A percentile compares a stretch with the other conserved stretches of the same genome.
phyloP scores from a whole-genome alignment of 1,140 invertebrate genomes.

The Odontomachus brunneus region DNA sequence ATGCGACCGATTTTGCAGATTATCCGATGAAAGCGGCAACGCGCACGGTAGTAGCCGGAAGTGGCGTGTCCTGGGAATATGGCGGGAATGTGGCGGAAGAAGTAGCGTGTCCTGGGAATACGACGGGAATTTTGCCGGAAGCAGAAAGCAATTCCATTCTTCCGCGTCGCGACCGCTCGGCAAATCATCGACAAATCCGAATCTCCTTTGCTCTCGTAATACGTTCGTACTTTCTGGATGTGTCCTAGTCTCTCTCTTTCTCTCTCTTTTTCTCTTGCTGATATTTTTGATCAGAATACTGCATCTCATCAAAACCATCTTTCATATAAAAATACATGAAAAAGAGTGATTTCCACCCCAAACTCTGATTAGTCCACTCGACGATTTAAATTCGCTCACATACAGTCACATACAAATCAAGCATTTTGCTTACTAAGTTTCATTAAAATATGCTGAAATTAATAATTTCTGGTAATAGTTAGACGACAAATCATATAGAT shows the following conservation, averaged over 20 bases:
- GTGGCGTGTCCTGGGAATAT: slow-evolving; percentile 66
- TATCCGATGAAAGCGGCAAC: too few species aligned
- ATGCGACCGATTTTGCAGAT: background rate
- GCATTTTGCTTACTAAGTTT: too few species aligned
- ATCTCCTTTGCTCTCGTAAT: slow-evolving; percentile 63
- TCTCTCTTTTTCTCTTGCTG: slow-evolving; percentile 21
- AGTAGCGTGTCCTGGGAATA: slow-evolving; percentile 68
- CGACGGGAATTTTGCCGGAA: slow-evolving; percentile 73
- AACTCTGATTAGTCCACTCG: too few species aligned
- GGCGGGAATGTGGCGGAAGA: slow-evolving; percentile 55
- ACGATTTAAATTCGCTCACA: too few species aligned
- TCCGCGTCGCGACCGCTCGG: slow-evolving; percentile 69
- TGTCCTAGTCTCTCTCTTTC: background rate
- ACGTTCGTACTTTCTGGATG: slow-evolving; percentile 47
- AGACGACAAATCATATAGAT: too few species aligned
- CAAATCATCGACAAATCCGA: slow-evolving; percentile 68
- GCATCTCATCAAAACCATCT: slow-evolving; percentile 17
- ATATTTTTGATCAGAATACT: slow-evolving; percentile 35
- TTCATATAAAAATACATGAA: too few species aligned
- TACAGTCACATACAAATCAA: too few species aligned
- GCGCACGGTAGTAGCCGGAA: slow-evolving; percentile 47
- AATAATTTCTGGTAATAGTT: too few species aligned
- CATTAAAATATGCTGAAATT: too few species aligned
- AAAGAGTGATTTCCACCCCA: too few species aligned
- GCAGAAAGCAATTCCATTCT: slow-evolving; percentile 74